A percentile compares a stretch with the other conserved stretches of the same genome.
phyloP scores from a whole-genome alignment of 2,888 invertebrate genomes.

The Hoplodrina blanda region DNA sequence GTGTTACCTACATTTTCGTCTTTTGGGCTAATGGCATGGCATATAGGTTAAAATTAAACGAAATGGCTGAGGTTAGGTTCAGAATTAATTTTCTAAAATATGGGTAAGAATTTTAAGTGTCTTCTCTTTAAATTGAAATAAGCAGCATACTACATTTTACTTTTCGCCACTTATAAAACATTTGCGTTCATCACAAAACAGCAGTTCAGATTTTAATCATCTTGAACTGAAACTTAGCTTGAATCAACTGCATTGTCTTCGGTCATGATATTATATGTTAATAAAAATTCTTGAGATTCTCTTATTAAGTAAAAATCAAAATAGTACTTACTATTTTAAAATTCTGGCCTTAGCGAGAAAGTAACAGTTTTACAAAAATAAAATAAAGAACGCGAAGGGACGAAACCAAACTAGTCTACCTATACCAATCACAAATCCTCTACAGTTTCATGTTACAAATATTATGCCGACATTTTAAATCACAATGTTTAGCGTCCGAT shows the following conservation, averaged over 20 bases:
- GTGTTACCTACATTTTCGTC: slow-evolving; percentile 7
- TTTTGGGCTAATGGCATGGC: slow-evolving; percentile 18
- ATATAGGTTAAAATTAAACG: slow-evolving; percentile 5
- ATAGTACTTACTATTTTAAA: background rate
- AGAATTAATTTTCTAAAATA: background rate
- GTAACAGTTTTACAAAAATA: background rate
- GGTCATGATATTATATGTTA: no score
- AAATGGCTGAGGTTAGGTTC: slow-evolving; percentile 6
- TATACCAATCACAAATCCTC: slow-evolving; percentile 27
- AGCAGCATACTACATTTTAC: no score
- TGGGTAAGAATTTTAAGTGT: background rate
- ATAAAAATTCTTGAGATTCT: no score
- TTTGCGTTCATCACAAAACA: no score
- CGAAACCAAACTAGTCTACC: slow-evolving; percentile 27
- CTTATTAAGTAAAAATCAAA: no score
- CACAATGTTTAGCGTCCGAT: slow-evolving; percentile 50
- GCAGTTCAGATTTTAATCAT: no score
- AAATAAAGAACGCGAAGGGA: background rate
- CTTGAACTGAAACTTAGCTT: no score
- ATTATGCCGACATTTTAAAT: slow-evolving; percentile 65
- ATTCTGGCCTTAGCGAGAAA: background rate
- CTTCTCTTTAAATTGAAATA: no score
- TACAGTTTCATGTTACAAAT: slow-evolving; percentile 72
- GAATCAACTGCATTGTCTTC: no score
- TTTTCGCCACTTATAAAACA: no score